Base-by-base conservation (phyloP, 2,113 vertebrate species). In the Stictonetta naevosa region DNA sequence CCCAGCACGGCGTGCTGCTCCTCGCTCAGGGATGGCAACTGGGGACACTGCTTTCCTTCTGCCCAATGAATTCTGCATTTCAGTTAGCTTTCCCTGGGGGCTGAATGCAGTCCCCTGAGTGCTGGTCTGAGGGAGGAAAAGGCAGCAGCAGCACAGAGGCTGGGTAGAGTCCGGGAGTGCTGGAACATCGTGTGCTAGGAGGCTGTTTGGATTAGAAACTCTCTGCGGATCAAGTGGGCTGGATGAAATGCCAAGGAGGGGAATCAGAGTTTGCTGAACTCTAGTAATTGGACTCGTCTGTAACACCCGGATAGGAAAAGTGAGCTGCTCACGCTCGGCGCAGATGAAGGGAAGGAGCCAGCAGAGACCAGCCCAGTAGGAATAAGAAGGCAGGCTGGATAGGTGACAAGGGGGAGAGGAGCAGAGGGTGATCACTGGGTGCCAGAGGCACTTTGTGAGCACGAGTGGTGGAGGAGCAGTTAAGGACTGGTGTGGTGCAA, bases 171-270 rank as follows among this genome's bases (percentile, higher is more conserved):
- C 88, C 25, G 42, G 62, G 80, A 94, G 69, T 34, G 2, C 83
- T 33, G 83, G 96, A 96, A 95, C 95, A 92, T 94, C 1, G 3
- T 95, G 95, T 96, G 91, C 96, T 95, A 81, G 88, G 92, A 95
- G 74, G 88, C 88, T 92, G 91, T 96, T 96, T 96, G 93, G 90
- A 95, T 96, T 93, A 96, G 91, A 93, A 94, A 79, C 95, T 90
- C 88, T 93, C 66, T 0, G 87, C 0, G 42, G 92, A 92, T 90
- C 60, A 91, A 96, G 83, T 91, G 83, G 86, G 83, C 91, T 89
- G 95, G 93, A 79, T 89, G 69, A 92, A 95, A 93, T 91, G 90
- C 95, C 96, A 96, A 92, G 92, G 91, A 96, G 74, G 73, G 44
- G 62, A 97, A 88, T 64, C 34, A 29, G 82, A 90, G 94, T 95